These are phyloP conservation scores for Pectinophora gossypiella DNA, from an alignment of 1,140 invertebrate species.

Conservation along the genomic window DNA sequence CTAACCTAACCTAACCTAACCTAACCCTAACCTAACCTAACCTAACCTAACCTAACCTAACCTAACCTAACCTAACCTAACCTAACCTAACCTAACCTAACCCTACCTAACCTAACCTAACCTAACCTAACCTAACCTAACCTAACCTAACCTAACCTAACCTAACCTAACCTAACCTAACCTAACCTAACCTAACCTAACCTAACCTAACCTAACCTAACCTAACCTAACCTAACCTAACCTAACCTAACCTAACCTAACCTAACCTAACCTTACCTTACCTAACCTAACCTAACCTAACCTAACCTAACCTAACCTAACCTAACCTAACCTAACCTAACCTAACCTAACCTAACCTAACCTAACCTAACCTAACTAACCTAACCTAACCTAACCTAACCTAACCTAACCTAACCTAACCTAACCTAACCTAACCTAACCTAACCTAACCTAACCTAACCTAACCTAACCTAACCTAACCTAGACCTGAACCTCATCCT, in stretches of 20 bases:
- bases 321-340: constrained; percentile 11
- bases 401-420: constrained; percentile 8
- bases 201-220: constrained; percentile 13
- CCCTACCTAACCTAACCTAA: constrained; percentile 11
- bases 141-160: constrained; percentile 13
- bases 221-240: constrained; percentile 6
- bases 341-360: constrained; percentile 10
- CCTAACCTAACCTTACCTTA: constrained; percentile 6
- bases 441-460: constrained; percentile 12
- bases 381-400: constrained; percentile 10
- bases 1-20: constrained; percentile 26
- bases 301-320: constrained; percentile 10
- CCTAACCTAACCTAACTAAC: constrained; percentile 12
- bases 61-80: constrained; percentile 10
- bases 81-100: constrained; percentile 11
- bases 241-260: constrained; percentile 5
- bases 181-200: constrained; percentile 13
- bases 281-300: constrained; percentile 10
- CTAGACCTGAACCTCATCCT: constrained; percentile 2
- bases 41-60: constrained; percentile 10
- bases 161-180: constrained; percentile 10
- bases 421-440: constrained; percentile 11
- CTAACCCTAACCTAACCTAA: constrained; percentile 13
- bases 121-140: constrained; percentile 12
- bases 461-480: constrained; percentile 13